Conservation (phyloP, 2,797 vertebrate species). For the Chaetophractus vellerosus region DNA sequence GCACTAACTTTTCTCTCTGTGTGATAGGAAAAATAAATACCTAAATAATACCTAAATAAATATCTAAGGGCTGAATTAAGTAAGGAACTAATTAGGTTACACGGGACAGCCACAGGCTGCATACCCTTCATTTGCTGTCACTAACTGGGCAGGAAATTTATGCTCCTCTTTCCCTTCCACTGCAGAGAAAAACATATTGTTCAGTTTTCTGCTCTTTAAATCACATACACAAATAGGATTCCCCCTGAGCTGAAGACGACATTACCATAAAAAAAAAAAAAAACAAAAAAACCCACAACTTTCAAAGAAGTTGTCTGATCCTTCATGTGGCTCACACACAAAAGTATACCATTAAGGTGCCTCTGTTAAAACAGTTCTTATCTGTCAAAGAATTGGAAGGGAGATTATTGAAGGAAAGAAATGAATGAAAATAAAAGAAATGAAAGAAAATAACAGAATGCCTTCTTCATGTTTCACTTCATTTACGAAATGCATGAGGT, state of each 20-base stretch:
- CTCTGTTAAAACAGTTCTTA: background rate
- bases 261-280: conserved; percentile 44
- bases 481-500: conserved; percentile 48
- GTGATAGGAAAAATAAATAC: conserved; percentile 49
- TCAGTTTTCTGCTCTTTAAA: conserved; percentile 62
- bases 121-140: background rate
- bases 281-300: too few relatives aligned
- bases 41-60: too few relatives aligned
- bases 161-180: background rate
- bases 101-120: background rate
- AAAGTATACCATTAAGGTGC: background rate
- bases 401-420: conserved; percentile 10
- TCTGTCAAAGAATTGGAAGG: background rate
- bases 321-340: background rate
- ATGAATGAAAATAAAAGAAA: background rate
- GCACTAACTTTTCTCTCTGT: background rate
- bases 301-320: background rate
- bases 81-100: conserved; percentile 32
- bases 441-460: conserved; percentile 23
- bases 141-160: conserved; percentile 21
- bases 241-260: background rate
- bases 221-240: conserved; percentile 50
- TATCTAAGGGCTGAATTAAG: conserved; percentile 31
- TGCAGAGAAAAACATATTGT: conserved; percentile 11
- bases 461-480: conserved; percentile 37